These are phyloP conservation scores for Callopanchax toddi DNA, from an alignment of 2,113 vertebrate species.

Conservation along the genomic window DNA sequence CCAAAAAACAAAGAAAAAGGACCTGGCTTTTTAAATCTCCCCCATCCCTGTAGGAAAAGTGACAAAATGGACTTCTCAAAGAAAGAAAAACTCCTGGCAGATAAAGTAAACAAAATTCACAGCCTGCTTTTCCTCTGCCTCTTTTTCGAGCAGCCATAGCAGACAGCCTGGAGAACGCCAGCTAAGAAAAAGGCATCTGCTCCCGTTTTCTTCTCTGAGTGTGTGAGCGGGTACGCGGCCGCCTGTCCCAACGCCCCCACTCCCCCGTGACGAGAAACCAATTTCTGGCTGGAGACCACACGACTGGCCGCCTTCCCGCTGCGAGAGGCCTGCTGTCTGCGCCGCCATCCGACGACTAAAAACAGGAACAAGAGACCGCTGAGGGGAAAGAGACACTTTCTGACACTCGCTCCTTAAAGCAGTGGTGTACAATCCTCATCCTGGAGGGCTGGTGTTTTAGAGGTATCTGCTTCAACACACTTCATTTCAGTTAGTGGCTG, in stretches of 20 bases:
- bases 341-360: conserved; percentile 51
- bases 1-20: conserved; percentile 5
- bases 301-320: conserved; percentile 52
- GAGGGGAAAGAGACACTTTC: conserved; percentile 7
- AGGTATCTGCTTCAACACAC: too few relatives aligned
- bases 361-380: conserved; percentile 27
- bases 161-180: conserved; percentile 48
- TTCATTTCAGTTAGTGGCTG: too few relatives aligned
- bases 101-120: conserved; percentile 42
- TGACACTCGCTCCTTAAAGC: conserved; percentile 4
- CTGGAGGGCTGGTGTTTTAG: too few relatives aligned
- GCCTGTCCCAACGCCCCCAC: conserved; percentile 52
- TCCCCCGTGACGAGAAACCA: conserved; percentile 46
- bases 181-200: conserved; percentile 65
- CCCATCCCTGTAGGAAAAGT: too few relatives aligned
- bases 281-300: conserved; percentile 59
- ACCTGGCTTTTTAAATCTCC: conserved; percentile 2
- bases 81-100: conserved; percentile 41
- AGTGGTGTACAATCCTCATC: too few relatives aligned
- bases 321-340: conserved; percentile 42
- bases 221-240: conserved; percentile 22
- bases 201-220: conserved; percentile 33
- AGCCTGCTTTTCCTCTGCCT: conserved; percentile 20
- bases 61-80: conserved; percentile 22
- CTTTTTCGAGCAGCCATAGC: conserved; percentile 37